These are phyloP conservation scores for Telenomus remus DNA, from an alignment of 1,140 invertebrate species.

Conservation along the genomic window DNA sequence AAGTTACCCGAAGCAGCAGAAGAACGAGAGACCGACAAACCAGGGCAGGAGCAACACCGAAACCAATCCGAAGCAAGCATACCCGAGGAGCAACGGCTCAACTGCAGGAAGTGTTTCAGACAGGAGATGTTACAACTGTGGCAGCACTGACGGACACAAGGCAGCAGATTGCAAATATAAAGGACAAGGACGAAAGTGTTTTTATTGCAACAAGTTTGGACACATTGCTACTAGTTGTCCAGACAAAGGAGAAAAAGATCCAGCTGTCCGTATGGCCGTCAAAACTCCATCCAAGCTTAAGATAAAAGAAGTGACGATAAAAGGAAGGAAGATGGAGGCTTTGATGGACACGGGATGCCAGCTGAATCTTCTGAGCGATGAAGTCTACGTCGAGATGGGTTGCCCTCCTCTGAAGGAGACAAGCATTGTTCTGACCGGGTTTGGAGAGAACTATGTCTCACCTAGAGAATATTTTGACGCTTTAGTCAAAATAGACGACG, in stretches of 20 bases:
- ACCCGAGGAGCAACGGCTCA: not conserved
- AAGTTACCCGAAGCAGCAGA: not conserved
- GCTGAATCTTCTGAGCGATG: not conserved
- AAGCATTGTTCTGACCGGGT: slow-evolving; percentile 14
- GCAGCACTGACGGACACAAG: not conserved
- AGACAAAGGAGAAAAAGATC: not conserved
- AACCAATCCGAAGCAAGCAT: not conserved
- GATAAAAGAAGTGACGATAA: not conserved
- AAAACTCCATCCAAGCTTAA: not conserved
- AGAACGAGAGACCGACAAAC: not conserved
- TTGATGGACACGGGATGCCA: not conserved
- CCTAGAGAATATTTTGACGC: slow-evolving; percentile 12
- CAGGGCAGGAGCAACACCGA: not conserved
- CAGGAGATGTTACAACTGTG: not conserved
- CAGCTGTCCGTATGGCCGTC: not conserved
- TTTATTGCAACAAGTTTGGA: slow-evolving; percentile 49
- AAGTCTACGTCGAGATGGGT: not conserved
- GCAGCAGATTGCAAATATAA: slow-evolving; percentile 8
- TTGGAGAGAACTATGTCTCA: slow-evolving; percentile 10
- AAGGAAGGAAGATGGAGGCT: not conserved
- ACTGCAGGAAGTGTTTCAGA: not conserved
- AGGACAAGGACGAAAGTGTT: slow-evolving; percentile 53
- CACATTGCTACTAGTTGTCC: slow-evolving; percentile 5
- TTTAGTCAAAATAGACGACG: not conserved
- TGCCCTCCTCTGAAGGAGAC: slow-evolving; percentile 1